These are phyloP conservation scores for Episyrphus balteatus DNA, from an alignment of 1,140 invertebrate genomes.

Conservation along the genomic window DNA sequence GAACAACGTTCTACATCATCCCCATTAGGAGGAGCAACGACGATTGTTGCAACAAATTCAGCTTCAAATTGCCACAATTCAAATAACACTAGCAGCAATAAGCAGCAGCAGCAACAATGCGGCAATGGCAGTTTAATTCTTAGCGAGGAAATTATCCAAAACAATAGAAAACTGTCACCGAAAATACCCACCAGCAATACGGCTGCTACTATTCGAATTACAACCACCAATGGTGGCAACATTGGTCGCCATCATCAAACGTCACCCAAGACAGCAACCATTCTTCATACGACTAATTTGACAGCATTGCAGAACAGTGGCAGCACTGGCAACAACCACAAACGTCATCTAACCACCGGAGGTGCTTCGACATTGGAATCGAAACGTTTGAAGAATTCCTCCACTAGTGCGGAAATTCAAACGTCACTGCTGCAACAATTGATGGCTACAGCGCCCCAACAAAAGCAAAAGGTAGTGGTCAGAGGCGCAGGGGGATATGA, in stretches of 20 bases:
- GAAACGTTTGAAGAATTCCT: constrained; percentile 26
- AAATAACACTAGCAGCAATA: background rate
- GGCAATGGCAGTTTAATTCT: constrained; percentile 1
- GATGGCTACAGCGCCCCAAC: constrained; percentile 13
- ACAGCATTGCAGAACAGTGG: constrained; percentile 9
- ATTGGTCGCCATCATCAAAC: constrained; percentile 6
- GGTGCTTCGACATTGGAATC: constrained; percentile 17
- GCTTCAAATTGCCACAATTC: constrained; percentile 4
- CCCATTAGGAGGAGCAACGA: constrained; percentile 9
- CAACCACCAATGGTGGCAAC: background rate
- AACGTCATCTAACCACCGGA: constrained; percentile 21
- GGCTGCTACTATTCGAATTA: background rate
- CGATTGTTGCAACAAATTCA: constrained; percentile 9
- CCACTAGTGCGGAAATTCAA: constrained; percentile 10
- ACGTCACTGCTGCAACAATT: constrained; percentile 21
- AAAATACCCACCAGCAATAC: background rate
- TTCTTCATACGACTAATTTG: background rate
- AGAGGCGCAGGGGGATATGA: constrained; percentile 8
- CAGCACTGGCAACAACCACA: constrained; percentile 21
- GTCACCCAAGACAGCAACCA: background rate
- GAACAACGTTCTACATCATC: constrained; percentile 3
- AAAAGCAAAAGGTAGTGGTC: constrained; percentile 6
- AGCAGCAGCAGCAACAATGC: constrained; percentile 2
- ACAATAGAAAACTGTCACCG: background rate
- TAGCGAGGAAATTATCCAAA: background rate